Evolutionary conservation across 1,140 invertebrate genomes (phyloP).

Genomic region (Sycophaga agraensis): DNA sequence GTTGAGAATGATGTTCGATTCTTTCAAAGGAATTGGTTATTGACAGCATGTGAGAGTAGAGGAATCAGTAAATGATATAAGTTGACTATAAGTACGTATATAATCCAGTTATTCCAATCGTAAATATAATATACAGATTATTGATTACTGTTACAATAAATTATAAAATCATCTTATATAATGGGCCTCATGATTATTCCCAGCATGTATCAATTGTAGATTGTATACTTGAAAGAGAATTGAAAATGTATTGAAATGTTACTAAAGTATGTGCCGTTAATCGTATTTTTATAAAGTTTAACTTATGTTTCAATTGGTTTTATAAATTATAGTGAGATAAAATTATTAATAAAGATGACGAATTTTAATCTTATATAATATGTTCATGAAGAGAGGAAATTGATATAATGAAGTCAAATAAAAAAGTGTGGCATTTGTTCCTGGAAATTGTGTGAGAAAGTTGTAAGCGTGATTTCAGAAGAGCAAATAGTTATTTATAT

Average conservation of each 20-base stretch:
- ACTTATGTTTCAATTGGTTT: conserved; percentile 38
- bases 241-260: conserved; percentile 33
- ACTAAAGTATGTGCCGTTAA: conserved; percentile 36
- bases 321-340: conserved; percentile 30
- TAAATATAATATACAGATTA: conserved; percentile 15
- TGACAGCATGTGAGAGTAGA: too few species aligned
- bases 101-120: conserved; percentile 16
- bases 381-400: conserved; percentile 4
- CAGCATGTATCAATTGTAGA: conserved; percentile 1
- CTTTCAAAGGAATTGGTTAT: background rate
- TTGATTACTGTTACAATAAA: conserved; percentile 19
- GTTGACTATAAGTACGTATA: conserved; percentile 1
- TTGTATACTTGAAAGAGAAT: conserved; percentile 30
- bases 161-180: conserved; percentile 4
- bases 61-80: too few species aligned
- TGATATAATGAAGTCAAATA: background rate
- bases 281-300: conserved; percentile 50
- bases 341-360: conserved; percentile 15
- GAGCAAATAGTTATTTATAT: conserved; percentile 29
- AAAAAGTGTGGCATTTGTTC: conserved; percentile 30
- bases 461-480: conserved; percentile 12
- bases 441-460: conserved; percentile 17
- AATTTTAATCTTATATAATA: background rate
- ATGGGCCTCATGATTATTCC: conserved; percentile 14
- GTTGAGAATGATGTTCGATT: background rate